Conservation (phyloP, 2,888 invertebrate species). For the Dendrolimus houi region DNA sequence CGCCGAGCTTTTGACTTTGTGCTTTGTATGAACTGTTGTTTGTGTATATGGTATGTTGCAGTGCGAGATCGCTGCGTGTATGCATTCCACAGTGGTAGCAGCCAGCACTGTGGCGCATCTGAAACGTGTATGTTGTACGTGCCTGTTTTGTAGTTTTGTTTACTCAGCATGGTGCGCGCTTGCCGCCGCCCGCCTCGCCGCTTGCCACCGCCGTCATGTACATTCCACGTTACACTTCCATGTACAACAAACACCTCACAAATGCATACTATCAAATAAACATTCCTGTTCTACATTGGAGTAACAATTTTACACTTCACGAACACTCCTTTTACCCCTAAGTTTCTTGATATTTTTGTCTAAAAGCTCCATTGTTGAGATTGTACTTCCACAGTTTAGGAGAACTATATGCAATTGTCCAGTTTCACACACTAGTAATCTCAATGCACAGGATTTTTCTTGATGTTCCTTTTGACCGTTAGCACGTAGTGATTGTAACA, state of each 20-base stretch:
- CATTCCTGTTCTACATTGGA: not conserved
- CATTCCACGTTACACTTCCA: conserved; percentile 42
- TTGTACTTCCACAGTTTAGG: too few species aligned
- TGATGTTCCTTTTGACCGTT: too few species aligned
- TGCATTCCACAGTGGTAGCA: conserved; percentile 12
- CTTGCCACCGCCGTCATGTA: conserved; percentile 28
- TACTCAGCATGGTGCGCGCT: conserved; percentile 54
- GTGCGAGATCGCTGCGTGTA: conserved; percentile 6
- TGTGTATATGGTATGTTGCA: not conserved
- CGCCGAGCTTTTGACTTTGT: too few species aligned
- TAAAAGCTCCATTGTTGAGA: too few species aligned
- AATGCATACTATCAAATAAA: not conserved
- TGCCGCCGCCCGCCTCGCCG: conserved; percentile 20
- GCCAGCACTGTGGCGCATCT: conserved; percentile 30
- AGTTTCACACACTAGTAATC: too few species aligned
- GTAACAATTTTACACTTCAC: not conserved
- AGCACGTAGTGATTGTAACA: too few species aligned
- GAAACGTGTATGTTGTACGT: conserved; percentile 34
- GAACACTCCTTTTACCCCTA: not conserved
- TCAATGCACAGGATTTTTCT: too few species aligned
- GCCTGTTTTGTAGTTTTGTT: conserved; percentile 57
- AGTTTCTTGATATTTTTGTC: too few species aligned
- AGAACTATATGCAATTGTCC: too few species aligned
- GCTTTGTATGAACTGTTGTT: not conserved
- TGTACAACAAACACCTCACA: not conserved